Conservation (phyloP, 2,888 invertebrate species). For the Onchidella celtica region DNA sequence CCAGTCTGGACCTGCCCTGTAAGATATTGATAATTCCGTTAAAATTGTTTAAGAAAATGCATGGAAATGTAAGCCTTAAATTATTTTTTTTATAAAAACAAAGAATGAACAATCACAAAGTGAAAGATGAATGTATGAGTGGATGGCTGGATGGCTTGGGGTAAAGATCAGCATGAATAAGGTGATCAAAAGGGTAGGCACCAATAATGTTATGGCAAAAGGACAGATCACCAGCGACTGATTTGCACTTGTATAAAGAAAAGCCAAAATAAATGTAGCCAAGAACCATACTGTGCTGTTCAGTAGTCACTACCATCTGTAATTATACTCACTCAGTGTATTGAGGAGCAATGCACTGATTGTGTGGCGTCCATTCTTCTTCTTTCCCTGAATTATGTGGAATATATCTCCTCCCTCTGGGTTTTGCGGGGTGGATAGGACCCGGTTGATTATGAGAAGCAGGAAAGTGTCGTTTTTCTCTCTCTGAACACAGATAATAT, state of each 20-base stretch:
- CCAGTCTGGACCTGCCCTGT: constrained; percentile 75
- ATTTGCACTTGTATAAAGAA: too few relatives aligned
- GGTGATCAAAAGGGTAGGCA: too few relatives aligned
- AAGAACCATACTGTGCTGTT: too few relatives aligned
- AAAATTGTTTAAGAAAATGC: too few relatives aligned
- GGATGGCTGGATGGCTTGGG: too few relatives aligned
- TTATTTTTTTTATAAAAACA: too few relatives aligned
- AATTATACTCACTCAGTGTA: constrained; percentile 70
- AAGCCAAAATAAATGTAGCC: too few relatives aligned
- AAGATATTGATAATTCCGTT: background rate
- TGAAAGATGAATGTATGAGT: background rate
- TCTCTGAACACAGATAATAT: constrained; percentile 58
- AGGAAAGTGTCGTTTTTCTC: constrained; percentile 73
- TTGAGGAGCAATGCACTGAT: constrained; percentile 62
- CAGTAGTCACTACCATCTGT: too few relatives aligned
- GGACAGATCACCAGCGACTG: too few relatives aligned
- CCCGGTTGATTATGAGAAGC: constrained; percentile 60
- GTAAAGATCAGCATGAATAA: too few relatives aligned
- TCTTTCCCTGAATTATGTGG: constrained; percentile 72
- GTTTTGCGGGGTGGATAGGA: constrained; percentile 52
- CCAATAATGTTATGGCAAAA: too few relatives aligned
- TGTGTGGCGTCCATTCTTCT: constrained; percentile 74
- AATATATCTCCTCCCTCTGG: constrained; percentile 68
- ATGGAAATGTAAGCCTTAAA: too few relatives aligned
- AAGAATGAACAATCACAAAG: background rate